Evolutionary conservation across 2,797 vertebrate species (phyloP).

Genomic region (Hydrolagus colliei): DNA sequence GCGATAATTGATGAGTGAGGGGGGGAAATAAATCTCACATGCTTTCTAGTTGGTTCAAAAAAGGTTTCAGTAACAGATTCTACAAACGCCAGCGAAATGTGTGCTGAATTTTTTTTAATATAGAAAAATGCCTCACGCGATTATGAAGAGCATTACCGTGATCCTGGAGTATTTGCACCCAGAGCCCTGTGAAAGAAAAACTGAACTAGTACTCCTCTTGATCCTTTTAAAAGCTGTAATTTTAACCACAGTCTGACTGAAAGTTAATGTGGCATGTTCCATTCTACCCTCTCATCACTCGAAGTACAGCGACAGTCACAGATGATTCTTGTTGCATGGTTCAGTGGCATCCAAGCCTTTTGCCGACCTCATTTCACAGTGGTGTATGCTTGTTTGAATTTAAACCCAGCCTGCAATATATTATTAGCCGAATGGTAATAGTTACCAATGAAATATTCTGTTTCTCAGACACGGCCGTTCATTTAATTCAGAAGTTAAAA

Average conservation of each 20-base stretch:
- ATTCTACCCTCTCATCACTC: not conserved
- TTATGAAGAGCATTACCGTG: too few relatives aligned
- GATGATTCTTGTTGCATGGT: constrained; percentile 25
- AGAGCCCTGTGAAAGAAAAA: not conserved
- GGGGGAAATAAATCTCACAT: too few relatives aligned
- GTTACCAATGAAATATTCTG: constrained; percentile 11
- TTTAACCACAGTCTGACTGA: not conserved
- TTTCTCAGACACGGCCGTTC: not conserved
- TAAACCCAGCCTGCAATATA: not conserved
- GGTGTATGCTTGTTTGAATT: not conserved
- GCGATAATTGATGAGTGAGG: too few relatives aligned
- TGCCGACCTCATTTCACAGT: not conserved
- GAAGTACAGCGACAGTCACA: not conserved
- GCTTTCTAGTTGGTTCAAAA: too few relatives aligned
- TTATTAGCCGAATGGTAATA: not conserved
- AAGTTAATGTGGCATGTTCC: not conserved
- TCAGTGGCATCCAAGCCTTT: not conserved
- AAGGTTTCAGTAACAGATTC: too few relatives aligned
- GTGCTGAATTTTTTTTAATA: too few relatives aligned
- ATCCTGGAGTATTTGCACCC: too few relatives aligned
- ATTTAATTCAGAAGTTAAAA: not conserved
- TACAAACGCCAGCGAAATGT: too few relatives aligned
- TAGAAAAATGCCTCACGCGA: too few relatives aligned
- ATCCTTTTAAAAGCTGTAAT: not conserved
- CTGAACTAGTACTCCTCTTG: too few relatives aligned